Evolutionary conservation across 2,797 vertebrate species (phyloP).

Genomic region (Chloroceryle amazona): DNA sequence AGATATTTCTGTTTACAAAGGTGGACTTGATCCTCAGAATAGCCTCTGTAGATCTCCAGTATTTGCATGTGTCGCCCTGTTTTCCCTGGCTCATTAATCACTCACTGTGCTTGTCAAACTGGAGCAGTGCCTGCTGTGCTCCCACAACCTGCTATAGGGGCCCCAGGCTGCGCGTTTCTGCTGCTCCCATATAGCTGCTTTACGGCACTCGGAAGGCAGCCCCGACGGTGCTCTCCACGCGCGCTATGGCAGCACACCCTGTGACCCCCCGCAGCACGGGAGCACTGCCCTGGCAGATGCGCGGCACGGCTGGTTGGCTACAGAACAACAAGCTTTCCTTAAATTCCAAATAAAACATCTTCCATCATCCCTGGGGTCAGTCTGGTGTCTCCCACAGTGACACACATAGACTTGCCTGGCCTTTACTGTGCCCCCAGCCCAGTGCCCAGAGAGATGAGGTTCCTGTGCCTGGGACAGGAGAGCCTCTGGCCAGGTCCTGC

Average conservation of each 20-base stretch:
- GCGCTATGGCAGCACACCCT: accelerated
- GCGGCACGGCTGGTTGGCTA: neutral
- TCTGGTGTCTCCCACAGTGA: neutral
- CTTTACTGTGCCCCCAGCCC: neutral
- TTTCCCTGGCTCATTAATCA: slow-evolving; percentile 74
- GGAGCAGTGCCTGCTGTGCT: slow-evolving; percentile 52
- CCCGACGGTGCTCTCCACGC: accelerated
- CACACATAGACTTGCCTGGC: accelerated
- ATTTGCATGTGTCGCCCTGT: slow-evolving; percentile 72
- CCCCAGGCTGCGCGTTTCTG: neutral
- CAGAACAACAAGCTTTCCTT: neutral
- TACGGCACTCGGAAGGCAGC: neutral
- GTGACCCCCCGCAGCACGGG: neutral
- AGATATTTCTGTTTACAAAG: slow-evolving; percentile 74
- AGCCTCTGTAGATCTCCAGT: slow-evolving; percentile 61
- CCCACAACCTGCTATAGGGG: slow-evolving; percentile 24
- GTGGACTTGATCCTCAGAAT: slow-evolving; percentile 70
- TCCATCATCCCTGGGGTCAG: neutral
- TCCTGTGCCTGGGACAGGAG: neutral
- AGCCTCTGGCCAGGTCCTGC: neutral
- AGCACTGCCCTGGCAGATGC: neutral
- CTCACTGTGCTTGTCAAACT: slow-evolving; percentile 62
- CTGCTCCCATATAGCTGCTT: neutral
- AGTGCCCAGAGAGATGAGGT: accelerated
- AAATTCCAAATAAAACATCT: neutral